Percentiles rank a stretch among this genome's conserved stretches.
These are phyloP conservation scores for Rhizoglyphus robini DNA, from an alignment of 1,140 invertebrate species.

Conservation along the genomic window DNA sequence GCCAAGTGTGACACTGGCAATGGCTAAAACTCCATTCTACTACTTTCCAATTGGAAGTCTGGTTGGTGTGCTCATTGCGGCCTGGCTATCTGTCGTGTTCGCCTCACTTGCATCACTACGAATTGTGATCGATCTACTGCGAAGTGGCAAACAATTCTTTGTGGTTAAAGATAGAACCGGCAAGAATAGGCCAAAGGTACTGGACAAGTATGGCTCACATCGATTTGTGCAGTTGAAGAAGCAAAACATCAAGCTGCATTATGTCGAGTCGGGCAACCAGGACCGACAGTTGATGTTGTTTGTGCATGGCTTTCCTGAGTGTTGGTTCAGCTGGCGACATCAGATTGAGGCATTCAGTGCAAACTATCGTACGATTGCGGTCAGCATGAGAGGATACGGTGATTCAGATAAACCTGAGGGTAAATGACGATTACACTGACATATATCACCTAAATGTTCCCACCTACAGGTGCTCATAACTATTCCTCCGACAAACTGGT, in stretches of 20 bases:
- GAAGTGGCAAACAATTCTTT: not conserved
- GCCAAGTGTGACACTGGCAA: too few relatives aligned
- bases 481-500: not conserved
- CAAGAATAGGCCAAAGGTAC: not conserved
- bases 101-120: not conserved
- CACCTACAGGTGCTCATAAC: not conserved
- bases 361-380: constrained; percentile 50
- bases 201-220: not conserved
- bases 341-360: constrained; percentile 49
- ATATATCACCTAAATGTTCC: constrained; percentile 45
- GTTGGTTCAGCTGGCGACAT: constrained; percentile 54
- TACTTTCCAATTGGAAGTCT: not conserved
- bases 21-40: not conserved
- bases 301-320: constrained; percentile 63
- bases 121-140: not conserved
- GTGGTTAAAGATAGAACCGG: not conserved
- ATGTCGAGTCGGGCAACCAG: constrained; percentile 49
- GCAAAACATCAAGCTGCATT: constrained; percentile 41
- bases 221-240: not conserved
- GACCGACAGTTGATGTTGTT: constrained; percentile 47
- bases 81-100: not conserved
- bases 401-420: constrained; percentile 60
- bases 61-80: not conserved
- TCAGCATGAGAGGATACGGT: constrained; percentile 66
- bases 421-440: constrained; percentile 49